phyloP scores from a whole-genome alignment of 2,113 vertebrate genomes.

The Carlito syrichta region DNA sequence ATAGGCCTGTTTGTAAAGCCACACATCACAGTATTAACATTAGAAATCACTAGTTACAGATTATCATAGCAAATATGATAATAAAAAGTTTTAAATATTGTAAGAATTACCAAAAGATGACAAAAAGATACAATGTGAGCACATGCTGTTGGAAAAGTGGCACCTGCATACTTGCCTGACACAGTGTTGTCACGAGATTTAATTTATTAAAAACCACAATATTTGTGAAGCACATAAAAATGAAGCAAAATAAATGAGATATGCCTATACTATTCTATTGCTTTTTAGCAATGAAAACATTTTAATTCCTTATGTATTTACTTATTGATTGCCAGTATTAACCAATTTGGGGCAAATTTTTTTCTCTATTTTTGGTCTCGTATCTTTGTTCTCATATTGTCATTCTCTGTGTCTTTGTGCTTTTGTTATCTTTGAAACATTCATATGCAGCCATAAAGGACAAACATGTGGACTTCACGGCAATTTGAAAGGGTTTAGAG shows the following conservation, averaged over 20 bases:
- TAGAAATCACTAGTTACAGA: neutral
- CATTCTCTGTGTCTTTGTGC: neutral
- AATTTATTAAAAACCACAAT: neutral
- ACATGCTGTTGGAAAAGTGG: neutral
- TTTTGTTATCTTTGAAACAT: neutral
- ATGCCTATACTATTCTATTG: neutral
- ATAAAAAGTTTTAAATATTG: neutral
- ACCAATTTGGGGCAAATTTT: neutral
- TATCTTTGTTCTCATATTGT: neutral
- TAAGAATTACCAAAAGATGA: neutral
- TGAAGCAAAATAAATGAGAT: neutral
- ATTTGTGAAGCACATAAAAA: neutral
- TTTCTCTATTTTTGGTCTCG: neutral
- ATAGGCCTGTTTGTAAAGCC: neutral
- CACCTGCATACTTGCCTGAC: neutral
- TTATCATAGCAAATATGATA: neutral
- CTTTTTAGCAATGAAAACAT: neutral
- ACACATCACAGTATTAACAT: neutral
- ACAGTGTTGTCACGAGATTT: neutral
- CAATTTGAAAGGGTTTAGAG: no score
- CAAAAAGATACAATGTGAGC: neutral
- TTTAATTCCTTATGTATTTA: neutral
- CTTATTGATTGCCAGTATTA: neutral
- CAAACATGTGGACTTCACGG: no score
- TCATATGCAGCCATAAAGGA: no score